Evolutionary conservation across 2,888 invertebrate species (phyloP), one percentile per base, ranked within the genome.

Genomic region (Diploptera punctata): DNA sequence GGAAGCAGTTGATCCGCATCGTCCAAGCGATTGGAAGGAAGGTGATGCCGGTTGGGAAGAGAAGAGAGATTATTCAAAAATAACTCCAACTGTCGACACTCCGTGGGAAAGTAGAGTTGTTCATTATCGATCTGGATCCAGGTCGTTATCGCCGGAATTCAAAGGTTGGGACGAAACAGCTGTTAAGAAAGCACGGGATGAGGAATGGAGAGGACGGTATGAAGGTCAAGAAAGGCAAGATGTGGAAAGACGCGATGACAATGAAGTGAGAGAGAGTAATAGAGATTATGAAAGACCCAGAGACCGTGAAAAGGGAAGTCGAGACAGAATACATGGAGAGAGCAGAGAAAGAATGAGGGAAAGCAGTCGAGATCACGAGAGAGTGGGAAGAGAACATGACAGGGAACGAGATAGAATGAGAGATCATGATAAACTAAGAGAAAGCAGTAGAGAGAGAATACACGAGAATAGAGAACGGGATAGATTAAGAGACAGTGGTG

Each of bases 71-170:
- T n/a, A 29, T 31, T 3, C 47, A 44, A 65, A 9, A 5, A 1
- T 21, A 18, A 21, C 3, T 38, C 19, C 21, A 10, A 7, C 21
- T 0, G n/a, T 4, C 7, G 65, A 65, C 19, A 1, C 24, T 9
- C 26, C n/a, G 19, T 62, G 70, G 65, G 62, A 65, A 9, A 65
- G 62, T 33, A 61, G 70, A 33, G 24, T 65, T 29, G 65, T 70
- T 13, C 31, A 24, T 18, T 62, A 62, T 4, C 62, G 24, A 19
- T 65, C 52, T 0, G 5, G 52, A 5, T 70, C 70, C 4, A 49
- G 31, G 19, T 68, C 54, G 52, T 33, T 31, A 2, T 54, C 49
- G 31, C 68, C 52, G 29, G 62, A 57, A 9, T 68, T 68, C 68
- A 68, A 19, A 52, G 68, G 33, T 13, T 68, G 54, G 68, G 54